These are phyloP conservation scores for Chaetogeoica ovagalla DNA, from an alignment of 2,888 invertebrate species.

Conservation along the genomic window DNA sequence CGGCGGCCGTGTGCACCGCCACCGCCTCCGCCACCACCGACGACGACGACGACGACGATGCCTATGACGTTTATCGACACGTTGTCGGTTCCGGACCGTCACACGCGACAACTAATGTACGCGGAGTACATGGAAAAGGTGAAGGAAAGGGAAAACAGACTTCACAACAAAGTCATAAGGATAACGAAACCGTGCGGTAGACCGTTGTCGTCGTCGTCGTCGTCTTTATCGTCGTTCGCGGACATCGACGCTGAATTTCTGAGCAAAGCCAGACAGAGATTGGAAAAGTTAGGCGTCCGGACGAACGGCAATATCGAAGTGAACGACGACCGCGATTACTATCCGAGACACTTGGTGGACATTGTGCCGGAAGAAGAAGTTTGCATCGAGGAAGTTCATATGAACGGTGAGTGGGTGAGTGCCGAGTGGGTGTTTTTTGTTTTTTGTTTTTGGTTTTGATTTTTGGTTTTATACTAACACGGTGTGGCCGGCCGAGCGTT, in stretches of 20 bases:
- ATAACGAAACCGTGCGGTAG: slow-evolving; percentile 64
- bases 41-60: background rate
- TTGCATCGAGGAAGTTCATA: slow-evolving; percentile 56
- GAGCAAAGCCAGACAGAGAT: slow-evolving; percentile 50
- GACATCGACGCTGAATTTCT: slow-evolving; percentile 53
- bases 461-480: slow-evolving; percentile 39
- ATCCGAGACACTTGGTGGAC: slow-evolving; percentile 79
- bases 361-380: slow-evolving; percentile 67
- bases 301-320: slow-evolving; percentile 66
- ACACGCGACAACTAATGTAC: slow-evolving; percentile 66
- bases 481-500: no score
- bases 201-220: slow-evolving; percentile 35
- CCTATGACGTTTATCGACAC: slow-evolving; percentile 35
- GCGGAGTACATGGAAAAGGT: slow-evolving; percentile 80
- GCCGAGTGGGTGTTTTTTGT: slow-evolving; percentile 54
- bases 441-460: slow-evolving; percentile 1
- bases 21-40: no score
- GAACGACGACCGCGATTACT: slow-evolving; percentile 63
- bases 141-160: slow-evolving; percentile 75
- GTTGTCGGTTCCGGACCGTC: slow-evolving; percentile 49
- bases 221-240: background rate
- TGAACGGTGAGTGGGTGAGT: slow-evolving; percentile 56
- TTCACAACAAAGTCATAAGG: slow-evolving; percentile 78
- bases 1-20: slow-evolving; percentile 22
- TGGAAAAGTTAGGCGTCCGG: slow-evolving; percentile 52